These are phyloP conservation scores for Tachina grossa DNA, from an alignment of 2,888 invertebrate species.

Conservation along the genomic window DNA sequence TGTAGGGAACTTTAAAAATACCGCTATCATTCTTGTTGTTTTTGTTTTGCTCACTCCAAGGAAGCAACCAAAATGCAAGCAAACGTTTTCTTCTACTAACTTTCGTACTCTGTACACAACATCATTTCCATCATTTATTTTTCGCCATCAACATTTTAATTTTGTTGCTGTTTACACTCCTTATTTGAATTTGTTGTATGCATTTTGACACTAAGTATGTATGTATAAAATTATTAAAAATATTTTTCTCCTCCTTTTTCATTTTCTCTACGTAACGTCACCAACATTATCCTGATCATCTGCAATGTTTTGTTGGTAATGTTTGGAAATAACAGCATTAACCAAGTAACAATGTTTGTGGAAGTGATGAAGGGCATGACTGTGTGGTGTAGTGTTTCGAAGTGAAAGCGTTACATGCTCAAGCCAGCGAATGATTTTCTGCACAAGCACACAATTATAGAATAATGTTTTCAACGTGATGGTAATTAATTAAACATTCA, in stretches of 20 bases:
- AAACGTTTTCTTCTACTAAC: no score
- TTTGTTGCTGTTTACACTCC: not conserved
- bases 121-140: not conserved
- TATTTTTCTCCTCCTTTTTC: constrained; percentile 4
- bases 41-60: no score
- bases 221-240: constrained; percentile 34
- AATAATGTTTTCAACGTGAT: constrained; percentile 80
- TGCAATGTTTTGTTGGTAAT: constrained; percentile 11
- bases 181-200: constrained; percentile 7
- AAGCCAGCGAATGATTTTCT: constrained; percentile 49
- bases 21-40: no score
- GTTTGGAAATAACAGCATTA: not conserved
- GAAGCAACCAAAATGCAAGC: no score
- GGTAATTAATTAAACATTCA: constrained; percentile 79
- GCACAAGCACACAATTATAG: constrained; percentile 80
- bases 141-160: not conserved
- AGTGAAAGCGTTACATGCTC: not conserved
- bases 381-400: constrained; percentile 10
- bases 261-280: constrained; percentile 11
- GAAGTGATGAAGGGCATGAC: constrained; percentile 8
- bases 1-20: no score
- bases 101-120: no score
- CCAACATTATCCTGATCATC: constrained; percentile 36
- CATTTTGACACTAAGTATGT: constrained; percentile 37
- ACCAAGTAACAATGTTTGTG: not conserved